Percentiles rank a stretch among this genome's conserved stretches.
phyloP scores from a whole-genome alignment of 2,113 vertebrate species.

The Tenebrosternarchus preto region DNA sequence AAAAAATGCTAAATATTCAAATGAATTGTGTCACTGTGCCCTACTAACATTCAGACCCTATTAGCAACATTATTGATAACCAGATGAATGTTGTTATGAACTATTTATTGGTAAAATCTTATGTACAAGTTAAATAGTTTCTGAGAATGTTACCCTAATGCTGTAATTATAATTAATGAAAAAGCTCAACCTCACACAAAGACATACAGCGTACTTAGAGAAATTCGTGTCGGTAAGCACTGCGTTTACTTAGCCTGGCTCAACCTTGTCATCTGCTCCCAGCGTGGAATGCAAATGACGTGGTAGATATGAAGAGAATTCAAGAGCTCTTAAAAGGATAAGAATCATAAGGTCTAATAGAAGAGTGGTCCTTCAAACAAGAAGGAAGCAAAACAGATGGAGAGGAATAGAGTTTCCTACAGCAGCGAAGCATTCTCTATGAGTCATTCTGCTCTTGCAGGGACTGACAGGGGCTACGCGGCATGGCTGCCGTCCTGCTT shows the following conservation, averaged over 20 bases:
- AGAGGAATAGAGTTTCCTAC: neutral
- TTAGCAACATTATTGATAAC: no score
- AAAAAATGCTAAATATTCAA: no score
- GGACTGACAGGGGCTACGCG: neutral
- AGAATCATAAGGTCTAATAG: neutral
- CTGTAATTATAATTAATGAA: no score
- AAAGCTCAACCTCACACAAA: no score
- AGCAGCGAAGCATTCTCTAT: neutral
- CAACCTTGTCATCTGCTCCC: neutral
- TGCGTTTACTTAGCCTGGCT: neutral
- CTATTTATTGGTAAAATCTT: no score
- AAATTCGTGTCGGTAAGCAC: no score
- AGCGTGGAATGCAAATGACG: constrained; percentile 4
- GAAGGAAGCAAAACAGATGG: neutral
- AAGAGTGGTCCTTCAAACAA: neutral
- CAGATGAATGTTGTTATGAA: no score
- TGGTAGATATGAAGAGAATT: constrained; percentile 5
- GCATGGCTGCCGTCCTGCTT: neutral
- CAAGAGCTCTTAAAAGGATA: neutral
- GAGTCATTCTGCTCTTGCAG: neutral
- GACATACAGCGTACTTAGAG: no score
- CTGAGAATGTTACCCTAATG: no score
- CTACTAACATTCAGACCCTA: no score
- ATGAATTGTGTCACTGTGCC: no score
- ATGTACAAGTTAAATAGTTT: no score